Percentiles rank a stretch among this genome's conserved stretches.
These are phyloP conservation scores for Melanostoma mellinum DNA, from an alignment of 2,888 invertebrate genomes.

Conservation along the genomic window DNA sequence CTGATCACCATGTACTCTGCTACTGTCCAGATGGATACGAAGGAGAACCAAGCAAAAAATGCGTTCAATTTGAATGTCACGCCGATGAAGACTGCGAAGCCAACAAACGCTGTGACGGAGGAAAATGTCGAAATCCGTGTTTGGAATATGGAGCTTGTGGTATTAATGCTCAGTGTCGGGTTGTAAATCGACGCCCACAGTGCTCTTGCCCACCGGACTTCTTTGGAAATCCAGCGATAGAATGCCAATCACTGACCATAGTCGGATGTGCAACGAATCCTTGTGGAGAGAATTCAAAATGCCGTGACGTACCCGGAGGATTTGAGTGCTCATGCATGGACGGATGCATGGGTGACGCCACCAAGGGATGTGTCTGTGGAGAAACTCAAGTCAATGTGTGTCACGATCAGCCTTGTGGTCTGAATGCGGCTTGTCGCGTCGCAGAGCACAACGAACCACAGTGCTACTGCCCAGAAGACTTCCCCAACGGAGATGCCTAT, in stretches of 20 bases:
- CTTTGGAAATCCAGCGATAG: conserved; percentile 87
- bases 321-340: conserved; percentile 91
- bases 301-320: conserved; percentile 89
- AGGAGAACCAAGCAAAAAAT: conserved; percentile 90
- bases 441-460: conserved; percentile 86
- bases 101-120: conserved; percentile 88
- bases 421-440: conserved; percentile 91
- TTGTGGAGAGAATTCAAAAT: conserved; percentile 92
- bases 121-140: conserved; percentile 93
- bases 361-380: conserved; percentile 90
- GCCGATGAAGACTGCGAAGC: conserved; percentile 89
- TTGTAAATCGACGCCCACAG: conserved; percentile 88
- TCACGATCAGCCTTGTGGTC: conserved; percentile 90
- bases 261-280: conserved; percentile 91
- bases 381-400: conserved; percentile 88
- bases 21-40: conserved; percentile 93
- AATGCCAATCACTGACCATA: conserved; percentile 87
- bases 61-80: conserved; percentile 90
- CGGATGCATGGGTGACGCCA: conserved; percentile 91
- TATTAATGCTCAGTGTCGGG: conserved; percentile 91
- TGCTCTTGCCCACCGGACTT: conserved; percentile 90
- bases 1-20: conserved; percentile 92
- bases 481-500: conserved; percentile 92
- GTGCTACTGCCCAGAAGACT: conserved; percentile 92
- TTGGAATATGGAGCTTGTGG: conserved; percentile 90